A percentile compares a stretch with the other conserved stretches of the same genome.
These are phyloP conservation scores for Nomia melanderi DNA, from an alignment of 1,140 invertebrate species.

Conservation along the genomic window DNA sequence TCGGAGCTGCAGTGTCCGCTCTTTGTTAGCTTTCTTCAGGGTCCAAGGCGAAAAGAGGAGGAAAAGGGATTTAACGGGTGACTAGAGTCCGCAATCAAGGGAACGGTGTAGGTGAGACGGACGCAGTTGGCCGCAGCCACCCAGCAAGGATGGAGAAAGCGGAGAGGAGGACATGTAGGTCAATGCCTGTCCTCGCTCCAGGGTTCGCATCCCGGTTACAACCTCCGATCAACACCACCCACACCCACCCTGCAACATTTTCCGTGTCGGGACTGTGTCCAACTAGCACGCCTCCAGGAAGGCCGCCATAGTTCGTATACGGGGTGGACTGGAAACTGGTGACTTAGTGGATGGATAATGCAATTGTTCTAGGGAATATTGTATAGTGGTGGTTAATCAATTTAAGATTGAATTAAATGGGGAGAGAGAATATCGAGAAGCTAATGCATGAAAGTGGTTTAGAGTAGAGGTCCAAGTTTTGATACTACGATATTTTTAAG, in stretches of 20 bases:
- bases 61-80: not conserved
- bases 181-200: conserved; percentile 72
- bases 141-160: conserved; percentile 34
- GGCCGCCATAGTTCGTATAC: conserved; percentile 24
- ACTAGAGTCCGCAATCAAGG: not conserved
- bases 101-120: not conserved
- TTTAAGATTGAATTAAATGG: too few relatives aligned
- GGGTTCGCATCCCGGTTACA: conserved; percentile 64
- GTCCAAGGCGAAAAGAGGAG: not conserved
- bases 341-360: too few relatives aligned
- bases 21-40: not conserved
- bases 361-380: too few relatives aligned
- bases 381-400: too few relatives aligned
- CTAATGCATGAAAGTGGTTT: too few relatives aligned
- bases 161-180: conserved; percentile 69
- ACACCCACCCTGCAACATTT: conserved; percentile 28
- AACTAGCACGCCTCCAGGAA: conserved; percentile 21
- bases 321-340: not conserved
- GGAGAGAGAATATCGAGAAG: too few relatives aligned
- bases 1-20: too few relatives aligned
- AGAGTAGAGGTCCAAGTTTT: too few relatives aligned
- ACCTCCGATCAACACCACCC: conserved; percentile 48
- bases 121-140: not conserved
- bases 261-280: conserved; percentile 11
- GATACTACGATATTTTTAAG: too few relatives aligned